A percentile compares a stretch with the other conserved stretches of the same genome.
These are phyloP conservation scores for Spodoptera exigua DNA, from an alignment of 2,888 invertebrate genomes.

Conservation along the genomic window DNA sequence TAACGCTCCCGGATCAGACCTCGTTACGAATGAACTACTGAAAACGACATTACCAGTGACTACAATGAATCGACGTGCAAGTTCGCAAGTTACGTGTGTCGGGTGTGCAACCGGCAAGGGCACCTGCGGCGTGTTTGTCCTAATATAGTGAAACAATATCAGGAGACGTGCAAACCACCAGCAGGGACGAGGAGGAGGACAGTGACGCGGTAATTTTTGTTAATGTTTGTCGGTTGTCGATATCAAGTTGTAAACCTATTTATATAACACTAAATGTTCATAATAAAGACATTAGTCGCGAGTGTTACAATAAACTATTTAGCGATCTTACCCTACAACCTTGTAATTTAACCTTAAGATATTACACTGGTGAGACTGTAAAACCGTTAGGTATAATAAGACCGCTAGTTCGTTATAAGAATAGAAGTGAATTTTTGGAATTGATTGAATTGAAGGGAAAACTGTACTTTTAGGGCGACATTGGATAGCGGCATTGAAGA, in stretches of 20 bases:
- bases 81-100: too few relatives aligned
- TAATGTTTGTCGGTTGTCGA: conserved; percentile 1
- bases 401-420: conserved; percentile 7
- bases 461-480: too few relatives aligned
- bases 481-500: conserved; percentile 9
- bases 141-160: neutral
- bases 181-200: conserved; percentile 1
- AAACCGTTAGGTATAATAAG: conserved; percentile 5
- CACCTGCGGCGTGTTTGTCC: neutral
- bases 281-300: conserved; percentile 1
- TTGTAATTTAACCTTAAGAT: neutral
- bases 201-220: conserved; percentile 7
- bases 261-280: neutral
- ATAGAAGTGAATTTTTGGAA: neutral
- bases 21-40: too few relatives aligned
- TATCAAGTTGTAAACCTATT: conserved; percentile 1
- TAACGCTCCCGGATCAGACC: too few relatives aligned
- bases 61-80: too few relatives aligned
- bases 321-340: neutral
- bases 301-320: neutral
- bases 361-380: conserved; percentile 2
- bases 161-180: neutral
- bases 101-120: conserved; percentile 1
- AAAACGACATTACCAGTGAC: too few relatives aligned
- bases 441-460: conserved; percentile 6